Evolutionary conservation across 2,113 vertebrate species (phyloP).

Genomic region (Erythrolamprus reginae): DNA sequence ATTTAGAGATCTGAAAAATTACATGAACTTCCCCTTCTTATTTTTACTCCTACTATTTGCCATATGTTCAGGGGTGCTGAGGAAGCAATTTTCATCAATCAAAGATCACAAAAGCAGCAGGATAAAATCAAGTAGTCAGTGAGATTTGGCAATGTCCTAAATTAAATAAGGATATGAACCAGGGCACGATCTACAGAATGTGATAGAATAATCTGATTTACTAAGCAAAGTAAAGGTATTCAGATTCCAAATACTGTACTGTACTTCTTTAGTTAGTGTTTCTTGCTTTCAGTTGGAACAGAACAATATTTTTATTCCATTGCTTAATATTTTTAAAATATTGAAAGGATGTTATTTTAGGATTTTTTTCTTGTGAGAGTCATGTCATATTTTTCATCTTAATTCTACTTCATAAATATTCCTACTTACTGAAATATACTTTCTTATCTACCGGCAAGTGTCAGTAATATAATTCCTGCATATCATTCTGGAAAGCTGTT

Average conservation of each 20-base stretch:
- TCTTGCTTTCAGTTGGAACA: background rate
- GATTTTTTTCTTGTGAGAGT: background rate
- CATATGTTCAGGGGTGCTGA: background rate
- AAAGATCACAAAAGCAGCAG: background rate
- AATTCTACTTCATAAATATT: background rate
- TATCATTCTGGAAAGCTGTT: background rate
- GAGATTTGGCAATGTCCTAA: background rate
- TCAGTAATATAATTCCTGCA: background rate
- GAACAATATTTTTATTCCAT: background rate
- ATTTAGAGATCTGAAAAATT: background rate
- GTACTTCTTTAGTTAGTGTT: background rate
- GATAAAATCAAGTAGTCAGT: background rate
- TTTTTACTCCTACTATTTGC: background rate
- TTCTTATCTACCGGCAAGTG: background rate
- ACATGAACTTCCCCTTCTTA: background rate
- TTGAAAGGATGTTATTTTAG: background rate
- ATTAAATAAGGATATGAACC: background rate
- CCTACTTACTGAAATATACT: background rate
- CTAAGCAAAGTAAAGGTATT: background rate
- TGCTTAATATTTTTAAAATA: background rate
- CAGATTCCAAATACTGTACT: background rate
- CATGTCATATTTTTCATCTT: background rate
- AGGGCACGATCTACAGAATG: too few species aligned
- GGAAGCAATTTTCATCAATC: background rate
- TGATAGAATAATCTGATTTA: background rate